Conservation (phyloP, 2,797 vertebrate genomes). For the Calcarius lapponicus region DNA sequence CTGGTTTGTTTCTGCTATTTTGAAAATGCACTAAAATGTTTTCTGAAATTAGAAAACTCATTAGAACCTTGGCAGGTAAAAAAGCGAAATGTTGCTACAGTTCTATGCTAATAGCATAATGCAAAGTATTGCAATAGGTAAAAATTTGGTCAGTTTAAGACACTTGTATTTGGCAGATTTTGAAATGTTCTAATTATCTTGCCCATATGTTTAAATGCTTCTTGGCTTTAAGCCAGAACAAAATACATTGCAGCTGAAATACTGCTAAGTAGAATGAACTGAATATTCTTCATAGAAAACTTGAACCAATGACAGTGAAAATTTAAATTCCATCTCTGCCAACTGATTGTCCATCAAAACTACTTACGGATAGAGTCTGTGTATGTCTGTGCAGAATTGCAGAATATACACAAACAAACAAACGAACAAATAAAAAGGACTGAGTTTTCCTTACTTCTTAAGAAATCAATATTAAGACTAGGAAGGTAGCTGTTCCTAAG, state of each 20-base stretch:
- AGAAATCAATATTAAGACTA: not conserved
- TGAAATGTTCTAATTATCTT: constrained; percentile 36
- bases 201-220: constrained; percentile 31
- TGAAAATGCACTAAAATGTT: constrained; percentile 3
- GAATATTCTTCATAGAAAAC: not conserved
- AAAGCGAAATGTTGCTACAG: not conserved
- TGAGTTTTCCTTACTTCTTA: not conserved
- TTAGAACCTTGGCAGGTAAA: constrained; percentile 33
- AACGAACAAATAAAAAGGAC: not conserved
- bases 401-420: not conserved
- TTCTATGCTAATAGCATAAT: not conserved
- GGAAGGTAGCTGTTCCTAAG: not conserved
- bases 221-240: constrained; percentile 16
- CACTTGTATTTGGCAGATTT: not conserved
- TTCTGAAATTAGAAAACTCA: constrained; percentile 18
- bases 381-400: not conserved
- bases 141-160: not conserved
- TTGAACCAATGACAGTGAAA: not conserved
- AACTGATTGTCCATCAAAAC: not conserved
- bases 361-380: not conserved
- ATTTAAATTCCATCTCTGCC: not conserved
- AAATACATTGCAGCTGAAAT: not conserved
- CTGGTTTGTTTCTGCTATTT: not conserved
- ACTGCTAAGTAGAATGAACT: not conserved
- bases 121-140: not conserved